phyloP scores from a whole-genome alignment of 2,113 vertebrate genomes.

The Rattus rattus region DNA sequence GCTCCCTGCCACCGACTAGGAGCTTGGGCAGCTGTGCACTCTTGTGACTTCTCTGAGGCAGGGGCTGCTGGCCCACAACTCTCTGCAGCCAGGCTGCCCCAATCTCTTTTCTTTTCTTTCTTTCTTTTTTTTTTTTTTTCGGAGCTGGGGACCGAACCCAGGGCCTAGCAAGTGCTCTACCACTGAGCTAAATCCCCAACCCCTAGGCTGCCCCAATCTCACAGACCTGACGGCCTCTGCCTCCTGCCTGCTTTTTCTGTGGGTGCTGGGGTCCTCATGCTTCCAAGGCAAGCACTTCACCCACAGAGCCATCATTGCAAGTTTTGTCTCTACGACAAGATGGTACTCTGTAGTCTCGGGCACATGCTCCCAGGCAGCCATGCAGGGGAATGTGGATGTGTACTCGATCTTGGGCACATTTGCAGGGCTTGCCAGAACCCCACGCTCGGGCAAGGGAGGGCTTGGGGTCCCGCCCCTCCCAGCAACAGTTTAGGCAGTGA shows the following conservation, averaged over 20 bases:
- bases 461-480: not conserved
- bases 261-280: not conserved
- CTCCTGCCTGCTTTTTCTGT: not conserved
- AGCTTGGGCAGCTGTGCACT: not conserved
- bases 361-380: no score
- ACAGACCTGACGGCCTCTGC: not conserved
- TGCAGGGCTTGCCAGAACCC: not conserved
- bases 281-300: not conserved
- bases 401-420: not conserved
- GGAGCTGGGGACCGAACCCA: no score
- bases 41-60: not conserved
- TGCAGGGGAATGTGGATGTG: not conserved
- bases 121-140: no score
- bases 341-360: not conserved
- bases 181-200: no score
- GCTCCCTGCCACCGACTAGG: not conserved
- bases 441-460: not conserved
- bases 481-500: not conserved
- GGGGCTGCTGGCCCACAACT: not conserved
- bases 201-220: not conserved
- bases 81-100: not conserved
- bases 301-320: not conserved
- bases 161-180: no score
- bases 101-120: no score
- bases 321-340: not conserved